Percentiles rank a stretch among this genome's conserved stretches.
Conservation (phyloP, 2,888 invertebrate genomes). For the Yponomeuta malinellus region DNA sequence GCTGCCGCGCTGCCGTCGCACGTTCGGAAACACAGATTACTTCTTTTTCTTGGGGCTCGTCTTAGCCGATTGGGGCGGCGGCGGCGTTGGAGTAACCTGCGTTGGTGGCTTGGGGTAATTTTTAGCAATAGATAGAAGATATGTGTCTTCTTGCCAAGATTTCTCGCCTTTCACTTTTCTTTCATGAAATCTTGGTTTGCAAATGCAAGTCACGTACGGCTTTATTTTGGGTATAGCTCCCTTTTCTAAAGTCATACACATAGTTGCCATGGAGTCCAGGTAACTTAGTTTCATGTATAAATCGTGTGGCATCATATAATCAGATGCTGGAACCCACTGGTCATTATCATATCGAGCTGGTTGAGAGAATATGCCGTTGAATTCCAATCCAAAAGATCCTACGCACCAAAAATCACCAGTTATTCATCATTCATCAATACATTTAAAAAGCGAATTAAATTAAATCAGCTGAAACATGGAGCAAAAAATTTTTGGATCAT, state of each 20-base stretch:
- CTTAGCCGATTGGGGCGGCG: no score
- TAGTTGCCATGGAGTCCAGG: constrained; percentile 48
- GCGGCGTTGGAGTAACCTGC: no score
- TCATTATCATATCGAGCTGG: constrained; percentile 61
- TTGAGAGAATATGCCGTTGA: constrained; percentile 75
- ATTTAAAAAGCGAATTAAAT: not conserved
- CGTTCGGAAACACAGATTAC: not conserved
- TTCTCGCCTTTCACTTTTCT: constrained; percentile 8
- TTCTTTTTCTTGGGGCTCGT: no score
- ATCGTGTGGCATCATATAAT: constrained; percentile 52
- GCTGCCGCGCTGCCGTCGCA: not conserved
- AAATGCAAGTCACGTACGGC: not conserved
- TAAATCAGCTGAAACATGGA: not conserved
- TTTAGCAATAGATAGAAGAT: not conserved
- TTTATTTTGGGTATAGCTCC: constrained; percentile 38
- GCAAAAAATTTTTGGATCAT: no score
- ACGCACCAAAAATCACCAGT: constrained; percentile 19
- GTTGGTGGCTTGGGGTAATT: not conserved
- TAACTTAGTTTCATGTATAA: constrained; percentile 48
- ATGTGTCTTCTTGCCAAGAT: not conserved
- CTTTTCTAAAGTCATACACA: constrained; percentile 35
- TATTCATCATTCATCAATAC: not conserved
- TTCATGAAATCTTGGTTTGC: not conserved
- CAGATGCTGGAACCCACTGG: constrained; percentile 59
- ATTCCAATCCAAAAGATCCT: constrained; percentile 73